These are phyloP conservation scores for Porites australiensis DNA, from an alignment of 64 coral and sea anemone genomes.

Conservation along the genomic window DNA sequence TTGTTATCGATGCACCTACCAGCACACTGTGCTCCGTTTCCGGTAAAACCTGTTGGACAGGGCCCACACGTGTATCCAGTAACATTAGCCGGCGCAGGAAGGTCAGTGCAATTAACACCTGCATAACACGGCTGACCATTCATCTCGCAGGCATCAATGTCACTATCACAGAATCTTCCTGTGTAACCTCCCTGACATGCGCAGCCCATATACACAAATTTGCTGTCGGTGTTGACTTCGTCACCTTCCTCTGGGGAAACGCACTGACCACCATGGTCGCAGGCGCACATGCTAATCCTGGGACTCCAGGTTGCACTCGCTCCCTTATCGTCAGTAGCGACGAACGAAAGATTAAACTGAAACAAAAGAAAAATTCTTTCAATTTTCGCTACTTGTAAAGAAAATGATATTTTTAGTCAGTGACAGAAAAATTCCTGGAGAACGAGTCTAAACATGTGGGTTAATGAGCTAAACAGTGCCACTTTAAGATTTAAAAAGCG, in stretches of 20 bases:
- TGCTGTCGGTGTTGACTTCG: slow-evolving; percentile 16
- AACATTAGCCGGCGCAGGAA: slow-evolving; percentile 32
- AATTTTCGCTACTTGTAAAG: too few species aligned
- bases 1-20: neutral
- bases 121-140: slow-evolving; percentile 55
- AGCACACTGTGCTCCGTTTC: neutral
- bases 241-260: slow-evolving; percentile 16
- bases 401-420: too few species aligned
- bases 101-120: slow-evolving; percentile 23
- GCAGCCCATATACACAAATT: slow-evolving; percentile 15
- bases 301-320: slow-evolving; percentile 26
- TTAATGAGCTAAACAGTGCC: too few species aligned
- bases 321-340: slow-evolving; percentile 22
- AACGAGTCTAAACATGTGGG: too few species aligned
- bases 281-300: slow-evolving; percentile 31
- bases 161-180: slow-evolving; percentile 55
- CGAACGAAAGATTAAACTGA: slow-evolving; percentile 24
- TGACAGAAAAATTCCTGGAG: too few species aligned
- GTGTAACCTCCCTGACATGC: slow-evolving; percentile 39
- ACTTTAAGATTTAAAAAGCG: too few species aligned
- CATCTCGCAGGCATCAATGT: slow-evolving; percentile 44
- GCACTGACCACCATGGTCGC: slow-evolving; percentile 32
- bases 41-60: neutral
- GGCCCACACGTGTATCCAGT: slow-evolving; percentile 49
- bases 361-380: neutral